Percentiles rank a stretch among this genome's conserved stretches.
Evolutionary conservation across 92 coral and sea anemone species (phyloP).

Genomic region (Porites divaricata): DNA sequence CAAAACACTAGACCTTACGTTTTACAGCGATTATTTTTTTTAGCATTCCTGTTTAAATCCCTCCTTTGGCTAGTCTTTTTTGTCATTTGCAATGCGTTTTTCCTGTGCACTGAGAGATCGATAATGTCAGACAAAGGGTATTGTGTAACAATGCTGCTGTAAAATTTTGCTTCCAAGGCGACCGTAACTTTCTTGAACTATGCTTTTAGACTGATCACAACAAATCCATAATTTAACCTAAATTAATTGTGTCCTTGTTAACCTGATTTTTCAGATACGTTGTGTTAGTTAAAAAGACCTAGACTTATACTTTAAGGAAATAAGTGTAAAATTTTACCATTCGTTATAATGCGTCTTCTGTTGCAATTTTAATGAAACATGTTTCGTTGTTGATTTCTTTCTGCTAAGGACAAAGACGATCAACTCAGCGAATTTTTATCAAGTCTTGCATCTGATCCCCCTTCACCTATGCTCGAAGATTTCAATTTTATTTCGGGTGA

Average conservation of each 20-base stretch:
- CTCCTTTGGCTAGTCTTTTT: neutral
- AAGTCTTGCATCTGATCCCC: constrained; percentile 73
- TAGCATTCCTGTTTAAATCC: neutral
- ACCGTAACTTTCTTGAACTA: constrained; percentile 18
- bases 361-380: constrained; percentile 45
- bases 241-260: neutral
- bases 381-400: constrained; percentile 46
- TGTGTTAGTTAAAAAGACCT: neutral
- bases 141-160: constrained; percentile 7
- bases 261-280: neutral
- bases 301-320: neutral
- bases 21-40: neutral
- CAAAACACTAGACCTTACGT: neutral
- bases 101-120: constrained; percentile 30
- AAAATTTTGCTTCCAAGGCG: constrained; percentile 18
- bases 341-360: neutral
- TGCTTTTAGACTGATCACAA: neutral
- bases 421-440: constrained; percentile 80
- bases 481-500: constrained; percentile 45
- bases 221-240: neutral
- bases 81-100: neutral
- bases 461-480: constrained; percentile 56
- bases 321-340: neutral
- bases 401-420: constrained; percentile 64
- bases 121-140: constrained; percentile 21